Evolutionary conservation across 2,797 vertebrate species (phyloP).

Genomic region (Hippopotamyrus pictus): DNA sequence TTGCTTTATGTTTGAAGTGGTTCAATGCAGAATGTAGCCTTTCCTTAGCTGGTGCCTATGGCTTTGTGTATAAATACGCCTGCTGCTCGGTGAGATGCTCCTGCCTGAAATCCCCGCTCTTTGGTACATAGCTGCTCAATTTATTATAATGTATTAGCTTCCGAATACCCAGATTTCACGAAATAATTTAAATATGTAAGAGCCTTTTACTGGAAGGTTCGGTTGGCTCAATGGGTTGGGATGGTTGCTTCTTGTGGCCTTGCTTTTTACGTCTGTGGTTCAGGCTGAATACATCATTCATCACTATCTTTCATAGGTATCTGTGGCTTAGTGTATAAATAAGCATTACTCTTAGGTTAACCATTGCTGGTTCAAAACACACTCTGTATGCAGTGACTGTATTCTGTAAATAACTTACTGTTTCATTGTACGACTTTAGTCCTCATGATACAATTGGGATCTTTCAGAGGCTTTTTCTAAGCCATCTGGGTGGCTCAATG

Average conservation of each 20-base stretch:
- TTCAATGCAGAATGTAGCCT: neutral
- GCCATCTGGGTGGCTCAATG: neutral
- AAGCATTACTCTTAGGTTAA: neutral
- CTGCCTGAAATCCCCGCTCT: neutral
- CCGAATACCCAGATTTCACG: neutral
- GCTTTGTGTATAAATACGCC: neutral
- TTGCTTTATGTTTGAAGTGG: neutral
- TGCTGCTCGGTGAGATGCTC: neutral
- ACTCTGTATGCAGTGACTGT: neutral
- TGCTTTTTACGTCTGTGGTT: neutral
- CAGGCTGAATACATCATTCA: neutral
- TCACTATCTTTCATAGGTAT: neutral
- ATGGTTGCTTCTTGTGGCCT: neutral
- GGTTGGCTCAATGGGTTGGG: neutral
- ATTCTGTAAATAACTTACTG: neutral
- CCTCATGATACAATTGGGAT: neutral
- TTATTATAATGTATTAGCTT: neutral
- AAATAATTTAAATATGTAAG: neutral
- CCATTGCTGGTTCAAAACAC: neutral
- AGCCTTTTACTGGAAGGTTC: neutral
- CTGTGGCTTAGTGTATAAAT: neutral
- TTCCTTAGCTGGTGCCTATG: neutral
- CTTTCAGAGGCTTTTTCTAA: neutral
- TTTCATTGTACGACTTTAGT: neutral
- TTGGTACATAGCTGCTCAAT: neutral